Evolutionary conservation across 2,797 vertebrate species (phyloP).

Genomic region (Spinus pinus): DNA sequence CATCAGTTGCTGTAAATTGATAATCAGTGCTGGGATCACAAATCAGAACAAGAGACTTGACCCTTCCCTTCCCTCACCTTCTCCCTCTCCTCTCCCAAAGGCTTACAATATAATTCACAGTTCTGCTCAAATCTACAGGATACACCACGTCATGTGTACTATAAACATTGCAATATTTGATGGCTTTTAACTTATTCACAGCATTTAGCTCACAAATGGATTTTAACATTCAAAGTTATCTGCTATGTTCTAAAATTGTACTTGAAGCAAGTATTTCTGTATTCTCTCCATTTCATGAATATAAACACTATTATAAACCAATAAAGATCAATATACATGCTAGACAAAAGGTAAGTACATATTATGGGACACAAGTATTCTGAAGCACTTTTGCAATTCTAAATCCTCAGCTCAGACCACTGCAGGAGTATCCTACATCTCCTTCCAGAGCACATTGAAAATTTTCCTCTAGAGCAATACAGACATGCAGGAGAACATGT

Average conservation of each 20-base stretch:
- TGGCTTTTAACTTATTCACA: neutral
- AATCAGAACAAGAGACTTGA: neutral
- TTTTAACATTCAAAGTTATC: neutral
- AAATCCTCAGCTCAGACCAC: neutral
- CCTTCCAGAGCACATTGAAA: neutral
- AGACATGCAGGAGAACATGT: neutral
- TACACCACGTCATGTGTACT: neutral
- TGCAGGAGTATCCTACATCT: neutral
- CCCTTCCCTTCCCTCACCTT: neutral
- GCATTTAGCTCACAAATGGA: neutral
- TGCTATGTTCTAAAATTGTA: neutral
- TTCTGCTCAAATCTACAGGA: neutral
- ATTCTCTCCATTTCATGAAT: neutral
- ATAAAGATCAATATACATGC: neutral
- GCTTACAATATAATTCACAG: neutral
- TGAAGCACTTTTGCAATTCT: neutral
- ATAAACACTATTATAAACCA: neutral
- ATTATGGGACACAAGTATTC: neutral
- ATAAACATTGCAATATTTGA: neutral
- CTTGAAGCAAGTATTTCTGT: neutral
- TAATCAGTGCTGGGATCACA: neutral
- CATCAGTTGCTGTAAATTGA: neutral
- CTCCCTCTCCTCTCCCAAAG: neutral
- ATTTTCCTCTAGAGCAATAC: neutral
- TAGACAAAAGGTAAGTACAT: neutral